These are phyloP conservation scores for Actinernus sp. DNA, from an alignment of 92 coral and sea anemone species.

Conservation along the genomic window DNA sequence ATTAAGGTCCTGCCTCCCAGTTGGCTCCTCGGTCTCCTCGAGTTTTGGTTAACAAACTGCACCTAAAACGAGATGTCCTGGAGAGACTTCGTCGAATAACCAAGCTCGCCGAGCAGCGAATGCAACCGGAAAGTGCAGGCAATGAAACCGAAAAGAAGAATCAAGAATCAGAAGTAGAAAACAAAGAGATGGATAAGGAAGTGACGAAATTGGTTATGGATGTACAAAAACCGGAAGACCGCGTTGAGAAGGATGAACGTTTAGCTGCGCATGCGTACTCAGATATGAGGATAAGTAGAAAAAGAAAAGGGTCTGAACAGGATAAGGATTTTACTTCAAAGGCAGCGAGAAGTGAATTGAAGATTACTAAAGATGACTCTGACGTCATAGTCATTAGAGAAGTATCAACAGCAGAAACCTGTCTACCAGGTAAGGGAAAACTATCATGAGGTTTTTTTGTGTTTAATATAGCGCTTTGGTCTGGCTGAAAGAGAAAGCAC, in stretches of 20 bases:
- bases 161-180: neutral
- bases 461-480: too few species aligned
- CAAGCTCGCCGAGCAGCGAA: constrained; percentile 14
- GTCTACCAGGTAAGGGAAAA: too few species aligned
- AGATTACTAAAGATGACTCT: too few species aligned
- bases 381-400: too few species aligned
- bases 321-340: too few species aligned
- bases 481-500: too few species aligned
- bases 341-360: too few species aligned
- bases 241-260: neutral
- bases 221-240: neutral
- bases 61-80: constrained; percentile 34
- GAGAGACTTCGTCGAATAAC: constrained; percentile 56
- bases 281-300: neutral
- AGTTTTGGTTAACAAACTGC: constrained; percentile 51
- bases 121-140: constrained; percentile 2
- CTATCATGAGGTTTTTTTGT: too few species aligned
- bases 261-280: neutral
- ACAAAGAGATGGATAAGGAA: neutral
- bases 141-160: constrained; percentile 5
- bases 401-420: too few species aligned
- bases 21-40: too few species aligned
- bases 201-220: neutral
- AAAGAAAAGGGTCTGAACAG: neutral
- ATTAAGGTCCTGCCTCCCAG: too few species aligned